Conservation (phyloP, 2,797 vertebrate species). For the Harpagifer antarcticus region DNA sequence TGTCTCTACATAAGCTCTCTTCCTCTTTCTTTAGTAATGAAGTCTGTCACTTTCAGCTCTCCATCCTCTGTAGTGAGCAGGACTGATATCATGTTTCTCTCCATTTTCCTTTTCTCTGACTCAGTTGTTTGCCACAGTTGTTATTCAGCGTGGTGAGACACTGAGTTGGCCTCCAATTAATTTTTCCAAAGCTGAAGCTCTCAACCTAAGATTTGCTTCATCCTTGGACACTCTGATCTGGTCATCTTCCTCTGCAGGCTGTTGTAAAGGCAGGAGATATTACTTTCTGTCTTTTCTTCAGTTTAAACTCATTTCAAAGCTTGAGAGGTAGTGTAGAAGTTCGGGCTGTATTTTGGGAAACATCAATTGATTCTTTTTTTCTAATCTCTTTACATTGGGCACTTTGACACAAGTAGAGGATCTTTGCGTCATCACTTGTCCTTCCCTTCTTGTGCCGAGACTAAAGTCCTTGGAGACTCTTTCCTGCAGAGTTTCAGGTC, state of each 20-base stretch:
- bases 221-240: not conserved
- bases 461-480: not conserved
- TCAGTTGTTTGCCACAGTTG: not conserved
- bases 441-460: conserved; percentile 8
- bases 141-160: not conserved
- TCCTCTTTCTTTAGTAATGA: not conserved
- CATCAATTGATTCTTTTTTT: not conserved
- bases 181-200: not conserved
- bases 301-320: conserved; percentile 2
- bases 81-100: not conserved
- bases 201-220: conserved; percentile 1
- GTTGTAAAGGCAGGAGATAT: not conserved
- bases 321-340: not conserved
- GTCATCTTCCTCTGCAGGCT: not conserved
- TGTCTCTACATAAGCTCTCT: not conserved
- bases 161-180: not conserved
- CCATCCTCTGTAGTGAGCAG: not conserved
- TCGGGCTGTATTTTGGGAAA: too few species aligned
- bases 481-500: not conserved
- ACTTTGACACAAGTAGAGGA: not conserved
- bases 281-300: not conserved
- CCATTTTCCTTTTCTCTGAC: not conserved
- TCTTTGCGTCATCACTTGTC: not conserved
- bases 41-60: conserved; percentile 1
- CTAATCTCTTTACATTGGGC: not conserved